Base-by-base conservation (phyloP, 2,113 vertebrate species). In the Nipponia nippon region DNA sequence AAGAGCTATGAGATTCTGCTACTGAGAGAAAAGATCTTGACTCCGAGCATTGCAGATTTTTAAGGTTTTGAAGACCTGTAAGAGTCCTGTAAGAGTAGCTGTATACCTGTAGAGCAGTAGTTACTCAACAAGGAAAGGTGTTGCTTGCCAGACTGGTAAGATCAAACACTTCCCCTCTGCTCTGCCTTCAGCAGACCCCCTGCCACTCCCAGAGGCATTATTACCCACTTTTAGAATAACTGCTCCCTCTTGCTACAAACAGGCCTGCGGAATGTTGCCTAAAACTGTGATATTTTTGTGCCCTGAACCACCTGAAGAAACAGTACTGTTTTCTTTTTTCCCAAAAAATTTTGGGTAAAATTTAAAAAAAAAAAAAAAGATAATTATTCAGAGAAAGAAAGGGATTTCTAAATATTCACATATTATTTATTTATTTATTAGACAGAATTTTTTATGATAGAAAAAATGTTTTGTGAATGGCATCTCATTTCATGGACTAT, bases 331-430 rank as follows among this genome's bases (percentile, higher is more conserved):
- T 70, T 61, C 3, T 20, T 58, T 47, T 10, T 4, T 0, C 1
- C 8, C 6, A 5, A 0, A 0, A 18, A 18, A 61, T 6, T 59
- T 36, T 4, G 13, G 4, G 4, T 30, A 47, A 86, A 82, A 34
- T 30, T 6, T 6, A 61, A 72, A 21, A 58, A 47, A 50, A 40
- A 44, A 3, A 52, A 34, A 47, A 47, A 11, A 26, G 3, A 47
- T 22, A 56, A 34, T 32, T 0, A 30, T 23, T 72, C 27, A 46
- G 61, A 63, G 56, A 72, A 91, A 76, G 32, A 70, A 50, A 75
- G 2, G 2, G 19, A 42, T 63, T 90, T 90, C 40, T 36, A 76
- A 61, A 52, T 61, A 4, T 36, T 86, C 34, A 59, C 10, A 13
- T 61, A 20, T 38, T 50, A 80, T 34, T 76, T 63, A 66, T 53